phyloP scores from a whole-genome alignment of 2,113 vertebrate genomes.

The Cyprinodon tularosa region DNA sequence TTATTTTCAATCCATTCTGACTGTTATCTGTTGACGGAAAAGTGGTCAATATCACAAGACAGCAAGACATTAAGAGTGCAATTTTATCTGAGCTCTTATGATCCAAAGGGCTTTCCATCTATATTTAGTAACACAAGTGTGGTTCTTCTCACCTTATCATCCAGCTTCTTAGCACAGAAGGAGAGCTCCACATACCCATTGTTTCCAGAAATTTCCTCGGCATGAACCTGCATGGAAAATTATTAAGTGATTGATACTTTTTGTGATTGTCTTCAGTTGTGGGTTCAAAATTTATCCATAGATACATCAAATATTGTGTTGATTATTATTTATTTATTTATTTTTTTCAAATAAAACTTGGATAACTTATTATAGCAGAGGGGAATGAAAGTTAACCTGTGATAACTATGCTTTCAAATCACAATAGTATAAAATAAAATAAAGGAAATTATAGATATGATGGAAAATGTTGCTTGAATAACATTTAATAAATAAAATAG shows the following conservation, averaged over 20 bases:
- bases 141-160: constrained; percentile 87
- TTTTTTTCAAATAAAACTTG: neutral
- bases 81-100: neutral
- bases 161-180: constrained; percentile 91
- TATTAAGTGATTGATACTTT: constrained; percentile 10
- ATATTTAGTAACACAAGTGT: constrained; percentile 14
- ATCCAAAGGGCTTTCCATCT: neutral
- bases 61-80: constrained; percentile 5
- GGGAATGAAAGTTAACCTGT: neutral
- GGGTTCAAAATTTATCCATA: neutral
- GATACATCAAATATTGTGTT: constrained; percentile 1
- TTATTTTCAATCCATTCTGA: neutral
- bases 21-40: no score
- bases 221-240: constrained; percentile 82
- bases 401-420: neutral
- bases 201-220: constrained; percentile 94
- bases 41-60: neutral
- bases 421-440: neutral
- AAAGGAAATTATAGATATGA: neutral
- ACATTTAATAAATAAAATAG: neutral
- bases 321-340: neutral
- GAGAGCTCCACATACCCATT: constrained; percentile 91
- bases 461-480: neutral
- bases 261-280: neutral
- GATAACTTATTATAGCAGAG: neutral